phyloP scores from a whole-genome alignment of 1,140 invertebrate genomes.

The Wasmannia auropunctata region DNA sequence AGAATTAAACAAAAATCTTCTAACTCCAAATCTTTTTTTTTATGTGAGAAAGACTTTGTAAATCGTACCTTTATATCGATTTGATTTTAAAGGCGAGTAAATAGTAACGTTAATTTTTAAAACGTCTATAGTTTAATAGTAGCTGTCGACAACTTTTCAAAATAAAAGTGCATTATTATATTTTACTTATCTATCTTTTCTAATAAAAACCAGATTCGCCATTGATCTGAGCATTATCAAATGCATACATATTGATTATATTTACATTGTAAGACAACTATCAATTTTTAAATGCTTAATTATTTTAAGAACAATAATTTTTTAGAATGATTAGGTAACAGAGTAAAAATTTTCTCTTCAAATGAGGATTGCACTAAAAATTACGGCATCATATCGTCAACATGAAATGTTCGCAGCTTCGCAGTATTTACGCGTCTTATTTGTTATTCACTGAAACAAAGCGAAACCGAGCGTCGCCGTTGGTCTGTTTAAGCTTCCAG shows the following conservation, averaged over 20 bases:
- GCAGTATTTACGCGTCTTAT: constrained; percentile 2
- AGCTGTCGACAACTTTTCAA: not conserved
- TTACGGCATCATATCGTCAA: not conserved
- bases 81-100: not conserved
- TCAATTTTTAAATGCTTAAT: not conserved
- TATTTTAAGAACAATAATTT: not conserved
- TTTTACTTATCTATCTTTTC: not conserved
- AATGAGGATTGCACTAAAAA: not conserved
- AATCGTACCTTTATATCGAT: not conserved
- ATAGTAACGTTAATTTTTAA: not conserved
- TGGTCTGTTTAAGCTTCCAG: constrained; percentile 70
- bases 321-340: not conserved
- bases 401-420: constrained; percentile 5
- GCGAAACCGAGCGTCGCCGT: constrained; percentile 23
- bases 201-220: not conserved
- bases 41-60: not conserved
- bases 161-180: not conserved
- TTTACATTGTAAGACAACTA: not conserved
- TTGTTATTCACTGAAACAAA: constrained; percentile 29
- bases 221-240: not conserved
- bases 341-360: not conserved
- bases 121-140: not conserved
- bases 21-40: not conserved
- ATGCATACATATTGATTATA: not conserved
- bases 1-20: not conserved